Base-by-base conservation (phyloP, 2,888 invertebrate genomes). In the Parascotia fuliginaria region DNA sequence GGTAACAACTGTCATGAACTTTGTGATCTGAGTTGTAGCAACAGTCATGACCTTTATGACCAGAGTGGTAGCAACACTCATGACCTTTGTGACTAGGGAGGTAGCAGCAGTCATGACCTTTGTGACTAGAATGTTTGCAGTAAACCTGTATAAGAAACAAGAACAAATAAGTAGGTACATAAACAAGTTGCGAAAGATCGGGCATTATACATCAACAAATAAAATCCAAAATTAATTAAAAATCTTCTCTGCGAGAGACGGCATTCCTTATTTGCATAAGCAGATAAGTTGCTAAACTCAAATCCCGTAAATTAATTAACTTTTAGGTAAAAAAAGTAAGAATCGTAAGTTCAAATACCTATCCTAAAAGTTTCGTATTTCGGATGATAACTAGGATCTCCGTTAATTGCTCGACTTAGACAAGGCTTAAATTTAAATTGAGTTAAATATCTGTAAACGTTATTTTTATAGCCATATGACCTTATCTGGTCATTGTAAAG, bases 261-360 rank as follows among this genome's bases (percentile, higher is more conserved):
- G 55, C 63, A 71, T 75, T 71, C 65, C 65, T 56, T 72, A 84
- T 88, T 88, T 87, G 78, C 84, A 84, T 87, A 87, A 86, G 79
- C 75, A 81, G 79, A 81, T 77, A 81, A 87, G 74, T 83, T 85
- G 72, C 64, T 66, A 37, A 72, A 81, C 76, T 83, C 63, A 65
- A 77, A 79, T 76, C 73, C 66, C 77, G 79, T 82, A 83, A 88
- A 88, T 87, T 83, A 88, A 87, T 87, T 85, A 81, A 85, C 83
- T 87, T 84, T 69, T 62, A 75, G 83, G 83, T 82, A 81, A 84
- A 85, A 87, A 84, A 86, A 80, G 64, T 65, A 69, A 47, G 68
- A 79, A 84, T 81, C 71, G 68, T 66, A 72, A 79, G 75, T 70
- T 72, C 65, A 73, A 83, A 81, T 79, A 82, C 77, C 66, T 66